Evolutionary conservation across 2,888 invertebrate genomes (phyloP).

Genomic region (Trisateles emortualis): DNA sequence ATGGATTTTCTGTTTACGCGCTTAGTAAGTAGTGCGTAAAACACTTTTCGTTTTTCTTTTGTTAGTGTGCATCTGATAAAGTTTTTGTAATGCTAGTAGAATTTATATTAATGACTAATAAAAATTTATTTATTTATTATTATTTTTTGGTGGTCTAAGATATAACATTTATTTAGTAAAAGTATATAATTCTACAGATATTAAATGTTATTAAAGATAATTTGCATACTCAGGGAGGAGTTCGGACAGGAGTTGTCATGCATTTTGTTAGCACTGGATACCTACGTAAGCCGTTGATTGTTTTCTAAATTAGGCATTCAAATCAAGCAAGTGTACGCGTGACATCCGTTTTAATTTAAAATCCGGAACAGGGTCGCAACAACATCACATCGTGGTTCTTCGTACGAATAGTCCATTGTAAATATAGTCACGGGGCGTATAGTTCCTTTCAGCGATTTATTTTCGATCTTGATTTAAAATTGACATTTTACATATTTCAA

Average conservation of each 20-base stretch:
- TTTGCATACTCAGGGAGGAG: conserved; percentile 45
- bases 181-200: no score
- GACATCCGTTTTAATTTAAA: conserved; percentile 49
- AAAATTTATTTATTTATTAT: no score
- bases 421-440: conserved; percentile 20
- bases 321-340: conserved; percentile 45
- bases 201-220: conserved; percentile 33
- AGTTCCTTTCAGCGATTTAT: conserved; percentile 4
- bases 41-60: neutral
- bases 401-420: conserved; percentile 24
- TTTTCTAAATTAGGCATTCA: conserved; percentile 57
- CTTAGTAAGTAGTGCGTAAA: conserved; percentile 7
- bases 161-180: no score
- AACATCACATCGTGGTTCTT: conserved; percentile 17
- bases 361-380: conserved; percentile 41
- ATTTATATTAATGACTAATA: no score
- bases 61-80: no score
- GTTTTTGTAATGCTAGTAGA: no score
- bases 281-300: conserved; percentile 46
- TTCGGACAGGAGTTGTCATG: conserved; percentile 20
- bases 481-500: no score
- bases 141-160: no score
- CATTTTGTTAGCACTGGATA: conserved; percentile 22
- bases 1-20: conserved; percentile 3
- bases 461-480: no score